Base-by-base conservation (phyloP, 2,113 vertebrate genomes). In the Lota lota region DNA sequence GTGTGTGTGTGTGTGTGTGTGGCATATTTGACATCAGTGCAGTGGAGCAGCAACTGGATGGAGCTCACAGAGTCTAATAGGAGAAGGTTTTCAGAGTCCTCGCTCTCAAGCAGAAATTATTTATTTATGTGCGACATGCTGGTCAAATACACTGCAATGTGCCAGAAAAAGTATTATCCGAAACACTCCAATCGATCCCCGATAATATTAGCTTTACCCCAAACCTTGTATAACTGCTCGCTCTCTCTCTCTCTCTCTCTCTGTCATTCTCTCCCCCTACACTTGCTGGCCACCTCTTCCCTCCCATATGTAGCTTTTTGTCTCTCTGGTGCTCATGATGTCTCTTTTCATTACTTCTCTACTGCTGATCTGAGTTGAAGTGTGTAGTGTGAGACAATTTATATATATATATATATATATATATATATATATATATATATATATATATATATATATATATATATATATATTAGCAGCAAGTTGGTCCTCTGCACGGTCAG, bases 121-220 rank as follows among this genome's bases (percentile, higher is more conserved):
- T 83, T 73, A 78, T 76, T 73, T 75, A 61, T 64, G 59, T 61
- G 67, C 53, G 68, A 77, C 81, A 73, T 50, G 51, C 73, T 77
- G 67, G 77, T 75, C 53, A n/a, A 69, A 79, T 6, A 20, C 21
- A 64, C 50, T 60, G 60, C 59, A 81, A 67, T 62, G 14, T 18
- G 21, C 40, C 40, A 47, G 40, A 47, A 2, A 47, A 47, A 47
- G 7, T 47, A 47, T 47, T 47, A 47, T 47, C 40, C 40, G 10
- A 47, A 47, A 47, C 40, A 47, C 40, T 11, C 40, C 40, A 47
- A 47, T 47, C 40, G 10, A 5, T 47, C 40, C 40, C 7, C 40
- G 7, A 5, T 47, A 10, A 0, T 47, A 47, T 47, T 47, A 47
- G 40, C 40, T 47, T 14, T 47, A 47, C 5, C 40, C 36, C 36